Conservation (phyloP, 2,888 invertebrate species). For the Osedax frankpressi region DNA sequence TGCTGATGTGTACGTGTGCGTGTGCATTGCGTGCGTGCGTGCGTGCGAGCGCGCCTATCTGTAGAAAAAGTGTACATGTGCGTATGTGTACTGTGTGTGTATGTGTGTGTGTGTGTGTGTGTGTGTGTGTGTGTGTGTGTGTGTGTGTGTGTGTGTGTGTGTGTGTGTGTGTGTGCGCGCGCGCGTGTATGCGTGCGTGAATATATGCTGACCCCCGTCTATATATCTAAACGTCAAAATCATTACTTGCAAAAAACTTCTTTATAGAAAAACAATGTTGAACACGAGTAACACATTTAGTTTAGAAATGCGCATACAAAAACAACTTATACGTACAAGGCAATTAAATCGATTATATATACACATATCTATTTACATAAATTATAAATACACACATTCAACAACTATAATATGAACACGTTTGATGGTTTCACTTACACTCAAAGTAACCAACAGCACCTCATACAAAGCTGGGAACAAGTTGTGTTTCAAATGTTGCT, state of each 20-base stretch:
- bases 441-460: neutral
- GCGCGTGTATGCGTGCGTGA: neutral
- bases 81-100: no score
- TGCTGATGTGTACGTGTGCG: neutral
- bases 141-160: neutral
- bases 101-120: no score
- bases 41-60: neutral
- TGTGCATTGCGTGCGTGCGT: no score
- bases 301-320: slow-evolving; percentile 5
- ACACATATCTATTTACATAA: slow-evolving; percentile 5
- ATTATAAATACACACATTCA: slow-evolving; percentile 4
- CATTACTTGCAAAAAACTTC: neutral
- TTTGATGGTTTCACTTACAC: neutral
- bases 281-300: slow-evolving; percentile 4
- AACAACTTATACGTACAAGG: neutral
- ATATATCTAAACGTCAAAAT: neutral
- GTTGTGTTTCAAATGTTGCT: slow-evolving; percentile 1
- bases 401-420: slow-evolving; percentile 1
- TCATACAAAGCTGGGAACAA: neutral
- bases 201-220: neutral
- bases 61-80: no score
- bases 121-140: no score
- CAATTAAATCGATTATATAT: neutral
- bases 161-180: neutral
- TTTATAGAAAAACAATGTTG: neutral